Conservation (phyloP, 2,797 vertebrate genomes). For the Microchirus variegatus region DNA sequence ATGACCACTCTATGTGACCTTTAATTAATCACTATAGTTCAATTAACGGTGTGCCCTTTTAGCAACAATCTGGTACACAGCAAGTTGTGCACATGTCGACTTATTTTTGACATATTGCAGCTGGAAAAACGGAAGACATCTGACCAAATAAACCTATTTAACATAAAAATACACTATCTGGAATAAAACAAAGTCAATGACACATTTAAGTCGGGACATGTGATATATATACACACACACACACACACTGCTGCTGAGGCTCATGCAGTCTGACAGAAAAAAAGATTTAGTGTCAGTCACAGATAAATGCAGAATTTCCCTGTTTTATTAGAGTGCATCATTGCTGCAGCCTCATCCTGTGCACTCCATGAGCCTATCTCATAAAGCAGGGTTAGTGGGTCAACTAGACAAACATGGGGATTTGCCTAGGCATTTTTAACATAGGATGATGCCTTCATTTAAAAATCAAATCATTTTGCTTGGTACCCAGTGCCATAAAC, state of each 20-base stretch:
- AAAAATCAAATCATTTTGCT: not conserved
- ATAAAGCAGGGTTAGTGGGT: slow-evolving; percentile 16
- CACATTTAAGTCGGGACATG: not conserved
- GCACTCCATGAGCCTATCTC: slow-evolving; percentile 2
- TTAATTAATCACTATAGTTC: slow-evolving; percentile 28
- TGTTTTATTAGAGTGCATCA: slow-evolving; percentile 20
- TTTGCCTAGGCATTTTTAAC: slow-evolving; percentile 18
- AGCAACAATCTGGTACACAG: slow-evolving; percentile 15
- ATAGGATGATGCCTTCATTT: not conserved
- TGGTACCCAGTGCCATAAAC: slow-evolving; percentile 18
- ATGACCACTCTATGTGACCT: too few relatives aligned
- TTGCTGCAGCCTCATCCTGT: slow-evolving; percentile 21
- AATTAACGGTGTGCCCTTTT: slow-evolving; percentile 14
- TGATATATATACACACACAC: slow-evolving; percentile 6
- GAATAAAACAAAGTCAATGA: not conserved
- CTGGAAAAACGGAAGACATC: slow-evolving; percentile 33
- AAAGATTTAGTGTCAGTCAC: slow-evolving; percentile 11
- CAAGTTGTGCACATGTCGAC: slow-evolving; percentile 10
- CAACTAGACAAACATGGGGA: slow-evolving; percentile 10
- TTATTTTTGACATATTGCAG: slow-evolving; percentile 57
- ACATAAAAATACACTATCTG: not conserved
- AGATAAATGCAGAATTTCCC: slow-evolving; percentile 45
- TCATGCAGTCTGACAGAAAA: slow-evolving; percentile 3
- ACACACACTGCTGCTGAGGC: slow-evolving; percentile 8
- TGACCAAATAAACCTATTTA: slow-evolving; percentile 28